phyloP scores from a whole-genome alignment of 23 tunicate genomes.

The Ciona savignyi region DNA sequence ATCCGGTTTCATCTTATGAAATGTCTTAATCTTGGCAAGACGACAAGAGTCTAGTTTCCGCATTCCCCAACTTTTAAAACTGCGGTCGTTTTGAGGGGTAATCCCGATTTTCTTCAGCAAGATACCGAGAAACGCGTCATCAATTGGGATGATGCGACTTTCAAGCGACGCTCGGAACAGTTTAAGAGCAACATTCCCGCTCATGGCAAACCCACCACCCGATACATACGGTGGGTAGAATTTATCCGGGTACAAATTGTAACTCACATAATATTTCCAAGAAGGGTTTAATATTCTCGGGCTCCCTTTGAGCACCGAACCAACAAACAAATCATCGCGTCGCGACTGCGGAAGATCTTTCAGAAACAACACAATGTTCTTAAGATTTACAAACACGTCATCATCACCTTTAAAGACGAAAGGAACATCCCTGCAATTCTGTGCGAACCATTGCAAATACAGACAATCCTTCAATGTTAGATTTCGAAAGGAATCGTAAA shows the following conservation, averaged over 20 bases:
- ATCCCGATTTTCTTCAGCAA: constrained; percentile 42
- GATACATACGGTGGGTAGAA: constrained; percentile 87
- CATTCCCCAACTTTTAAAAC: constrained; percentile 90
- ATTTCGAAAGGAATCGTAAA: constrained; percentile 66
- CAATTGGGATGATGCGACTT: constrained; percentile 70
- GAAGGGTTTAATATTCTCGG: constrained; percentile 59
- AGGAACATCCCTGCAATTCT: constrained; percentile 50
- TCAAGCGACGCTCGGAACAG: constrained; percentile 43
- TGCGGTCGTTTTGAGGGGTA: constrained; percentile 36
- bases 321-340: constrained; percentile 36
- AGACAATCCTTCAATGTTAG: constrained; percentile 75
- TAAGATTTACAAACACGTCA: constrained; percentile 59
- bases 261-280: constrained; percentile 83
- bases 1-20: constrained; percentile 50
- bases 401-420: constrained; percentile 85
- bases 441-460: constrained; percentile 69
- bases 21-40: constrained; percentile 55
- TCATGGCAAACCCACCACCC: constrained; percentile 87
- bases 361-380: constrained; percentile 54
- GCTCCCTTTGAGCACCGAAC: constrained; percentile 50
- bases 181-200: constrained; percentile 41
- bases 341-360: constrained; percentile 4
- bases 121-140: constrained; percentile 86
- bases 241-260: constrained; percentile 62
- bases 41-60: constrained; percentile 27